phyloP scores from a whole-genome alignment of 1,140 invertebrate genomes.

The Drosophila parabipectinata region DNA sequence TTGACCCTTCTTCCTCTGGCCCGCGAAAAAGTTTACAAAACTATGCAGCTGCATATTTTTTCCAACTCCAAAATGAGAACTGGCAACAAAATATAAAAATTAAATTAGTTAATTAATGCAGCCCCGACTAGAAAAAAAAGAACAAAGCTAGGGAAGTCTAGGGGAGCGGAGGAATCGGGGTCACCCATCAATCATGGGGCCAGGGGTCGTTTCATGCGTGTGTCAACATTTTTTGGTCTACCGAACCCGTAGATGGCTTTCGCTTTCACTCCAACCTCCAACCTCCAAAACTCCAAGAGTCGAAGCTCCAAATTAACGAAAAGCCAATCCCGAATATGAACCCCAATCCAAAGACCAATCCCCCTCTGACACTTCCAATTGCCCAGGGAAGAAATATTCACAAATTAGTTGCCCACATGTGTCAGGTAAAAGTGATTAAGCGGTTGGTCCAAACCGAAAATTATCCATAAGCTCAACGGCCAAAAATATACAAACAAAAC shows the following conservation, averaged over 20 bases:
- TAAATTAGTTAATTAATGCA: slow-evolving; percentile 81
- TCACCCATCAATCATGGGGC: slow-evolving; percentile 68
- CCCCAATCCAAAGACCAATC: slow-evolving; percentile 19
- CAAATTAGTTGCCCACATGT: slow-evolving; percentile 76
- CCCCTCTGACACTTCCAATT: slow-evolving; percentile 64
- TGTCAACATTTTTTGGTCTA: slow-evolving; percentile 56
- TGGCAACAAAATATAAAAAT: slow-evolving; percentile 57
- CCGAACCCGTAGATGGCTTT: slow-evolving; percentile 50
- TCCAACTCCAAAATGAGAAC: slow-evolving; percentile 35
- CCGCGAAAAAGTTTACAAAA: slow-evolving; percentile 9
- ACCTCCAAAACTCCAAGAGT: slow-evolving; percentile 5
- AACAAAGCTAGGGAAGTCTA: slow-evolving; percentile 7
- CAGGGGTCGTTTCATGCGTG: slow-evolving; percentile 60
- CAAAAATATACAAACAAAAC: neutral
- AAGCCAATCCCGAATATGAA: neutral
- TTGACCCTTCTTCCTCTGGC: slow-evolving; percentile 12
- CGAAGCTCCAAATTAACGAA: too few relatives aligned
- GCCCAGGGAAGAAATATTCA: slow-evolving; percentile 66
- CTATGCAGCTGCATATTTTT: slow-evolving; percentile 61
- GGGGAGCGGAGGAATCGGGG: slow-evolving; percentile 23
- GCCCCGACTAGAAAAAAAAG: slow-evolving; percentile 11
- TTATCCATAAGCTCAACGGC: slow-evolving; percentile 66
- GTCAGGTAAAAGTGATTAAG: slow-evolving; percentile 66
- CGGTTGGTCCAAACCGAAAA: slow-evolving; percentile 50
- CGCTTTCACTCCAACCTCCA: slow-evolving; percentile 58